Conservation (phyloP, 2,888 invertebrate species). For the Caenorhabditis doughertyi region DNA sequence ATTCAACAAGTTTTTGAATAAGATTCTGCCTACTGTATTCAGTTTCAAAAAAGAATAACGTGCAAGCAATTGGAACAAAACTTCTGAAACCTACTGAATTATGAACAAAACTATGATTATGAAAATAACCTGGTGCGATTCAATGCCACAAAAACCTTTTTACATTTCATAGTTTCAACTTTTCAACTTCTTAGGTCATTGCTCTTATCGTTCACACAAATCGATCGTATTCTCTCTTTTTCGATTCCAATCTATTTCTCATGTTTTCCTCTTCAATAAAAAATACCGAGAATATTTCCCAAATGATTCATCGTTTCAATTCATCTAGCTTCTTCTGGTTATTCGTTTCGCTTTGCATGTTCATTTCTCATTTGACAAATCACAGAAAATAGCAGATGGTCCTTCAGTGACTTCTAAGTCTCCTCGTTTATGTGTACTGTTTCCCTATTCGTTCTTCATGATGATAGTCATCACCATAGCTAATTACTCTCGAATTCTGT, state of each 20-base stretch:
- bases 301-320: conserved; percentile 29
- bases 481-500: conserved; percentile 40
- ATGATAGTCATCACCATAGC: conserved; percentile 6
- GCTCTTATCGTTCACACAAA: conserved; percentile 35
- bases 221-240: conserved; percentile 21
- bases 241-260: conserved; percentile 32
- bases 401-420: not conserved
- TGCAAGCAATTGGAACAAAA: too few species aligned
- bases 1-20: too few species aligned
- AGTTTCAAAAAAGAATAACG: too few species aligned
- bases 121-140: too few species aligned
- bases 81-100: too few species aligned
- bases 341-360: conserved; percentile 16
- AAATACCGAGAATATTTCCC: conserved; percentile 30
- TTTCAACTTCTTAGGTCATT: conserved; percentile 30
- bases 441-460: conserved; percentile 5
- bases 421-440: not conserved
- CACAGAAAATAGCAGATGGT: conserved; percentile 26
- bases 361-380: conserved; percentile 30
- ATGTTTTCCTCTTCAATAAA: not conserved
- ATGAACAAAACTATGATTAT: too few species aligned
- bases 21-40: too few species aligned
- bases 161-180: too few species aligned
- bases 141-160: too few species aligned
- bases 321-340: not conserved